Evolutionary conservation across 2,888 invertebrate genomes (phyloP).

Genomic region (Coleophora deauratella): DNA sequence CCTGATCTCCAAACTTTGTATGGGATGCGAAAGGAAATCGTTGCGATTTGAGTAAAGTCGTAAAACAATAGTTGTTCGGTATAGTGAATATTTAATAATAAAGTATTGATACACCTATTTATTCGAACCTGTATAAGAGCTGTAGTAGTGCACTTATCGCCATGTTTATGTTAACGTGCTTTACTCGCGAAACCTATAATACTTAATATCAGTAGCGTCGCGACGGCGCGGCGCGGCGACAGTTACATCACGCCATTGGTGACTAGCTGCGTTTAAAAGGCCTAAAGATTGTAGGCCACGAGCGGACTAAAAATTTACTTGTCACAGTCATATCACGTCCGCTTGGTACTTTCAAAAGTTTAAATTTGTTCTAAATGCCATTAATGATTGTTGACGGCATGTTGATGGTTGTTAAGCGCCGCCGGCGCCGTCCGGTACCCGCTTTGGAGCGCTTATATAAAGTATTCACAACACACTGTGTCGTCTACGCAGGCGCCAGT

Average conservation of each 20-base stretch:
- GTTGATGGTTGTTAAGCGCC: slow-evolving; percentile 29
- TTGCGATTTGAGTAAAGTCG: no score
- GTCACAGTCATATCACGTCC: slow-evolving; percentile 45
- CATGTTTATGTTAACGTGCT: no score
- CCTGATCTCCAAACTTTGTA: no score
- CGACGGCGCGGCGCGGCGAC: slow-evolving; percentile 38
- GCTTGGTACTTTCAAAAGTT: slow-evolving; percentile 55
- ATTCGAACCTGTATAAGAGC: no score
- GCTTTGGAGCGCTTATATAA: slow-evolving; percentile 39
- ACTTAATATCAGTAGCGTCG: no score
- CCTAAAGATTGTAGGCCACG: slow-evolving; percentile 41
- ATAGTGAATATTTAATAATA: no score
- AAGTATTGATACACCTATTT: no score
- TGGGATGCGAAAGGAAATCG: no score
- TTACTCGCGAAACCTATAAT: no score
- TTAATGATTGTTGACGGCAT: slow-evolving; percentile 48
- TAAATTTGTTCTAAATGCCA: slow-evolving; percentile 57
- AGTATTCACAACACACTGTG: slow-evolving; percentile 44
- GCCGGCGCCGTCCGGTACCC: slow-evolving; percentile 35
- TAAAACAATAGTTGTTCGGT: no score
- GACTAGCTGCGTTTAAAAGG: slow-evolving; percentile 47
- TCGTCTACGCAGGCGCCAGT: slow-evolving; percentile 32
- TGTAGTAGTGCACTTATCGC: no score
- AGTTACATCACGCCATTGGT: slow-evolving; percentile 63
- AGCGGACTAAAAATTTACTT: slow-evolving; percentile 44